A percentile compares a stretch with the other conserved stretches of the same genome.
phyloP scores from a whole-genome alignment of 2,888 invertebrate species.

The Carterocephalus palaemon region DNA sequence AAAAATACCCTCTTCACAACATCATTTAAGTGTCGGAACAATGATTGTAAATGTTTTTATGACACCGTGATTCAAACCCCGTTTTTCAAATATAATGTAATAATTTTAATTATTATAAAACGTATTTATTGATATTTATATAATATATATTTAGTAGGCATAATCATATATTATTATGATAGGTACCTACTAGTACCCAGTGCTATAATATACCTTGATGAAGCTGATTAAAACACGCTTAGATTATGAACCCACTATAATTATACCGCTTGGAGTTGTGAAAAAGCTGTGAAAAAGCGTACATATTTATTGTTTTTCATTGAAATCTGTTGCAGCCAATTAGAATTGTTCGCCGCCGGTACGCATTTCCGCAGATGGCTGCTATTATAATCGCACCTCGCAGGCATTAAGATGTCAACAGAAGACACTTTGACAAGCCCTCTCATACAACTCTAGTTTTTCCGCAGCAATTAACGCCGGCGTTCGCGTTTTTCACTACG shows the following conservation, averaged over 20 bases:
- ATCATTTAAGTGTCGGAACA: too few species aligned
- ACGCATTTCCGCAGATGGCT: slow-evolving; percentile 21
- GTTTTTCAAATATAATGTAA: too few species aligned
- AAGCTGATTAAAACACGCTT: slow-evolving; percentile 7
- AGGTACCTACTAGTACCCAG: too few species aligned
- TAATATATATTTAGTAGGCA: too few species aligned
- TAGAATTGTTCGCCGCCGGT: slow-evolving; percentile 16
- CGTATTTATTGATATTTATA: too few species aligned
- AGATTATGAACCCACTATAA: slow-evolving; percentile 11
- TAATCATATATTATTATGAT: too few species aligned
- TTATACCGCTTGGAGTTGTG: background rate
- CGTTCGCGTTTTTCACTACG: slow-evolving; percentile 52
- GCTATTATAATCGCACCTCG: slow-evolving; percentile 14
- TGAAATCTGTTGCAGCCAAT: slow-evolving; percentile 16
- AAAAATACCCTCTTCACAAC: too few species aligned
- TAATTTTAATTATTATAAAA: too few species aligned
- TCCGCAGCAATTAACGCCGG: slow-evolving; percentile 41
- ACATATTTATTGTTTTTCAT: slow-evolving; percentile 12
- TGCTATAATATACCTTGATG: slow-evolving; percentile 4
- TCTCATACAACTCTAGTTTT: slow-evolving; percentile 32
- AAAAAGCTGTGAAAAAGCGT: slow-evolving; percentile 14
- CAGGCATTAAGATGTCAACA: slow-evolving; percentile 19
- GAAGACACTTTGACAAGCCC: slow-evolving; percentile 30
- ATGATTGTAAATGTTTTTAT: too few species aligned
- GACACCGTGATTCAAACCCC: too few species aligned